Evolutionary conservation across 2,797 vertebrate genomes (phyloP), one percentile per base, ranked within the genome.

Genomic region (Rhynchotus rufescens): DNA sequence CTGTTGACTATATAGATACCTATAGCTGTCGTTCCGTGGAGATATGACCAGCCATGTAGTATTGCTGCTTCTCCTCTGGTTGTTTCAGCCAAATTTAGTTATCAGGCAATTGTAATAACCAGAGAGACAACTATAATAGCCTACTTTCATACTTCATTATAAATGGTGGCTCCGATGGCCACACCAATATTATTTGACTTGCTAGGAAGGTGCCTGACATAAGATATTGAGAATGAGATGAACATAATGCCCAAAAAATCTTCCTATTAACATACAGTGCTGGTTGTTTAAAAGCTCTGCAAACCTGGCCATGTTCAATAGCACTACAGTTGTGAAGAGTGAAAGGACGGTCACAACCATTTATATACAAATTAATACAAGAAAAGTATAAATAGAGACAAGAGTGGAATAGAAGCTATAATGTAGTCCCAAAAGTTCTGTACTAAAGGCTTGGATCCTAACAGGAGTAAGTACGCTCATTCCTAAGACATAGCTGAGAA

Each of bases 51-150:
- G 34, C 79, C 73, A 47, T 81, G 34, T 83, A 76, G 62, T 52
- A 80, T 38, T 52, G 60, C 49, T 81, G 34, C 32, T 89, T 81
- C 38, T 73, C 57, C 22, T 67, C 30, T n/a, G 1, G 0, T 83
- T 86, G 80, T 76, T 59, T 67, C 76, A 81, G 52, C 57, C 74
- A 32, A 56, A 79, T 93, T 73, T 87, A 91, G 92, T 90, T 90
- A 93, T n/a, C 47, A 80, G 66, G 64, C 81, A 80, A 69, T 86
- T 93, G 64, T n/a, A 85, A 81, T 80, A 93, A 74, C 59, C 79
- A 82, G 69, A 47, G 54, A 88, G 90, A 66, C 73, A 91, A 83
- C 85, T 83, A 76, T 9, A 90, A 76, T 91, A 91, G 62, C 1
- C 0, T 80, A 11, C 73, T 75, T 74, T 67, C 57, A 44, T 89